Base-by-base conservation (phyloP, 1,140 invertebrate species). In the Phocides pigmalion region DNA sequence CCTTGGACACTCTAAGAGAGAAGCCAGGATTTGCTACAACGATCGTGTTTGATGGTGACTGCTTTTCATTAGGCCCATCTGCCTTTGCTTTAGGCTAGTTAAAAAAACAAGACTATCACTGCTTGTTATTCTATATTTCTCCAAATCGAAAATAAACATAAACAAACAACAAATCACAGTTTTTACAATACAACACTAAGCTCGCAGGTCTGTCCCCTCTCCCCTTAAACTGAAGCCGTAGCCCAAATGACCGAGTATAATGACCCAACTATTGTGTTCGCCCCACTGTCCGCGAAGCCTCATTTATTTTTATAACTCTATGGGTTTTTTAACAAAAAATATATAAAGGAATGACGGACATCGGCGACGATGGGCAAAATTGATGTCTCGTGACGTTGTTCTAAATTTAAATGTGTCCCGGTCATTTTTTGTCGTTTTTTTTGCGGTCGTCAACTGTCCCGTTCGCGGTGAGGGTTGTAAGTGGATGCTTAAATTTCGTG, bases 281-380 rank as follows among this genome's bases (percentile, higher is more conserved):
- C 83, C 83, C 82, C 78, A 80, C 12, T 72, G 80, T 78, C 79
- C 63, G 82, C 76, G 80, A 89, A 87, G 87, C 80, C 83, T 87
- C 87, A 89, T 89, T 89, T 89, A 89, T 83, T 89, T 89, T 89
- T 89, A 87, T 80, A 87, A 77, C 87, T 83, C 79, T 79, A 89
- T 81, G 82, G 80, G 72, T 76, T 88, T 88, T 56, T 89, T 87
- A 82, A 85, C 77, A 76, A 81, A 79, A 82, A 82, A 76, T 61
- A 62, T 67, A 64, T 66, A 77, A 76, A 83, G 72, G 78, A 81
- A 82, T 77, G 75, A 67, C 66, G 76, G 76, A 76, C 74, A 84
- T 67, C 70, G 68, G 64, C 58, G 66, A 69, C 68, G 77, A 81
- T 81, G 72, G 72, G 59, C 76, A 54, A 74, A 81, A 79, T 81